Evolutionary conservation across 2,888 invertebrate genomes (phyloP).

Genomic region (Apamea sordens): DNA sequence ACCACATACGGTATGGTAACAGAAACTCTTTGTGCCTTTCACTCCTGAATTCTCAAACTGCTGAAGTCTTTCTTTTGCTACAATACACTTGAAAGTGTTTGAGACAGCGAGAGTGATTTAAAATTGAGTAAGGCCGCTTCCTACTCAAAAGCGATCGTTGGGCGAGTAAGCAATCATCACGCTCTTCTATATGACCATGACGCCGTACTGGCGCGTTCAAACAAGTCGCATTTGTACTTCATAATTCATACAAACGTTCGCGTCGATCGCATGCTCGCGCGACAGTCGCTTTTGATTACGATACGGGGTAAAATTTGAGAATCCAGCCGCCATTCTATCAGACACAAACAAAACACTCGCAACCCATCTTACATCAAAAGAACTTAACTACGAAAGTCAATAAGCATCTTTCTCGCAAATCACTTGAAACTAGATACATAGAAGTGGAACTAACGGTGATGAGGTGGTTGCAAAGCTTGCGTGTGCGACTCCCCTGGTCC

Average conservation of each 20-base stretch:
- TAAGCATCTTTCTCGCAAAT: constrained; percentile 57
- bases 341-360: constrained; percentile 32
- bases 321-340: constrained; percentile 16
- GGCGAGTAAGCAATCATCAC: not conserved
- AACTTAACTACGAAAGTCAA: constrained; percentile 59
- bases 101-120: not conserved
- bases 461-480: constrained; percentile 48
- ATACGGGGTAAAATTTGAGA: constrained; percentile 4
- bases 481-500: constrained; percentile 60
- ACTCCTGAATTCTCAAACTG: constrained; percentile 21
- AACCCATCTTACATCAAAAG: constrained; percentile 44
- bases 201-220: not conserved
- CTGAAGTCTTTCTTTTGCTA: not conserved
- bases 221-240: not conserved
- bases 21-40: constrained; percentile 16
- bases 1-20: not conserved
- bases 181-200: not conserved
- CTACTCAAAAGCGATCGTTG: not conserved
- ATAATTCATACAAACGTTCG: not conserved
- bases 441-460: constrained; percentile 22
- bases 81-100: not conserved
- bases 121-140: not conserved
- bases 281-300: not conserved
- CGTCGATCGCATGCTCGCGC: not conserved
- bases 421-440: constrained; percentile 48